Evolutionary conservation across 2,888 invertebrate genomes (phyloP), one percentile per base, ranked within the genome.

Genomic region (Byasa hedistus): DNA sequence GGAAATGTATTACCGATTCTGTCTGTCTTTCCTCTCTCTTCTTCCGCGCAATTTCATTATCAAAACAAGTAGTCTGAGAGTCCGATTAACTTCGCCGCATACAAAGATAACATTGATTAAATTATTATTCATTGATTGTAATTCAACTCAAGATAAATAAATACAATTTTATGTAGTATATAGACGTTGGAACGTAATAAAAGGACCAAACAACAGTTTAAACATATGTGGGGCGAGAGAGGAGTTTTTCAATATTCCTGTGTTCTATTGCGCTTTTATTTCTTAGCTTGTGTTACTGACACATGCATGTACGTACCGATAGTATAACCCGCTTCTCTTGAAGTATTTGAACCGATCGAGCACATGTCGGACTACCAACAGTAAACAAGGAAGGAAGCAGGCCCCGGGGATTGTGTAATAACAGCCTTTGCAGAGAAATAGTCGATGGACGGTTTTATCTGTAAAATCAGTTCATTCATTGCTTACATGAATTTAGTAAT

Each of bases 281-380:
- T 48, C 48, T 5, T 5, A 3, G 19, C 3, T 5, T 48, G 48
- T n/a, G n/a, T 7, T 48, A 48, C 12, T n/a, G 4, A n/a, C 48
- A n/a, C 27, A 27, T 27, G 27, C 5, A 27, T 27, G 5, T 48
- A 48, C 5, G n/a, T 48, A 48, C 4, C 19, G n/a, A 48, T 48
- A n/a, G 12, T 48, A 12, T 48, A n/a, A 48, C 1, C 48, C n/a
- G 48, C 48, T n/a, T 48, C 48, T 48, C 48, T 48, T n/a, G n/a
- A 48, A 48, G 48, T 48, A 48, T 48, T 48, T 48, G 48, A 48
- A 8, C 52, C 22, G 12, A 54, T 57, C n/a, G 57, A n/a, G 32
- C 32, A 32, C 17, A 32, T 32, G 57, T 57, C n/a, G 48, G 48
- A 48, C 32, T 36, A 57, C 57, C 21, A n/a, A 36, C n/a, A 22